A percentile compares a stretch with the other conserved stretches of the same genome.
Conservation (phyloP, 1,140 invertebrate genomes). For the Lepeophtheirus salmonis region DNA sequence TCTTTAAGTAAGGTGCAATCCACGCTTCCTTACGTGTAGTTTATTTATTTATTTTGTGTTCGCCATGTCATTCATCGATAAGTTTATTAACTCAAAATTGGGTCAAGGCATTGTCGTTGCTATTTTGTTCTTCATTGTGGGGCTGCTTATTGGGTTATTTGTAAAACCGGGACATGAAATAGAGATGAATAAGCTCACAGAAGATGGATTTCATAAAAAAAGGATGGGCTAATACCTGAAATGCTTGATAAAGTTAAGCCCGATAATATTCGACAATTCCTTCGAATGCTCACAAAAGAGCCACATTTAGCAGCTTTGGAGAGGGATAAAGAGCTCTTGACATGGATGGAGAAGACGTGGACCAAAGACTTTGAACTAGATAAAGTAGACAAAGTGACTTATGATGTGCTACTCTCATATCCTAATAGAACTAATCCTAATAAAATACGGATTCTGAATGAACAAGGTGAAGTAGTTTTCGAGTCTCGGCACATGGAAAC, state of each 20-base stretch:
- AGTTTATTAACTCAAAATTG: not conserved
- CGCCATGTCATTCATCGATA: too few species aligned
- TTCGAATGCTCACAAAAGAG: slow-evolving; percentile 17
- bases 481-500: not conserved
- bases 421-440: slow-evolving; percentile 21
- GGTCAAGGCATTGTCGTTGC: not conserved
- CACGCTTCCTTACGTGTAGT: too few species aligned
- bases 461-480: not conserved
- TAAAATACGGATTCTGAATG: not conserved
- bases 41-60: too few species aligned
- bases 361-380: slow-evolving; percentile 20
- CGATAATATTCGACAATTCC: slow-evolving; percentile 8
- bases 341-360: slow-evolving; percentile 20
- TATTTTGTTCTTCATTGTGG: not conserved
- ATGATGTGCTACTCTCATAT: slow-evolving; percentile 22
- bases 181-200: not conserved
- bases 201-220: not conserved
- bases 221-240: not conserved
- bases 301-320: slow-evolving; percentile 21
- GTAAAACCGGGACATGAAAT: not conserved
- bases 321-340: slow-evolving; percentile 16
- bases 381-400: slow-evolving; percentile 19
- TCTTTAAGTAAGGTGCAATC: too few species aligned
- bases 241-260: slow-evolving; percentile 4
- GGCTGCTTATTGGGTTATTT: not conserved